Evolutionary conservation across 2,888 invertebrate species (phyloP).

Genomic region (Drosophila putrida): DNA sequence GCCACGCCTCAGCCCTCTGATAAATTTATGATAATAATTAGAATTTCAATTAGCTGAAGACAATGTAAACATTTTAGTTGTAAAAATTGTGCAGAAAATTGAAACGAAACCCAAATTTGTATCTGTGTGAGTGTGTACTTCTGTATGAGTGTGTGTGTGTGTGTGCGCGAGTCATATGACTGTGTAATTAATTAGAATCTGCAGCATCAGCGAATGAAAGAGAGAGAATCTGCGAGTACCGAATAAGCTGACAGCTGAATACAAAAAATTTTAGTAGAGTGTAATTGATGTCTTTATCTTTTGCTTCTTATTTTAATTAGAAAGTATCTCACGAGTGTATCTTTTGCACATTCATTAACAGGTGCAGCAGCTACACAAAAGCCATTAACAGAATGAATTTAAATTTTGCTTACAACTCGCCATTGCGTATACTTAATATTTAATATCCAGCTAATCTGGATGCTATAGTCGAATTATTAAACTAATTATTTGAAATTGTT

Average conservation of each 20-base stretch:
- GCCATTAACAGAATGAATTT: conserved; percentile 19
- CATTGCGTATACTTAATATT: conserved; percentile 35
- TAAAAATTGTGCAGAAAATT: conserved; percentile 26
- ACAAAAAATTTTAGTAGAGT: conserved; percentile 31
- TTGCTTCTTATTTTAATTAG: conserved; percentile 51
- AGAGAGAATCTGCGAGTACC: conserved; percentile 26
- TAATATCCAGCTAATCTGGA: not conserved
- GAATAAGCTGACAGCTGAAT: conserved; percentile 27
- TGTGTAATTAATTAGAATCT: conserved; percentile 68
- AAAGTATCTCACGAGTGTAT: conserved; percentile 14
- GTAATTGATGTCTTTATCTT: conserved; percentile 64
- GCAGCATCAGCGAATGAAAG: conserved; percentile 52
- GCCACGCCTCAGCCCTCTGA: conserved; percentile 1
- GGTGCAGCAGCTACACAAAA: conserved; percentile 30
- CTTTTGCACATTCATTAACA: conserved; percentile 22
- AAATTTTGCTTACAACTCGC: not conserved
- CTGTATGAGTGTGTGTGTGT: conserved; percentile 4
- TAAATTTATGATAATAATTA: conserved; percentile 42
- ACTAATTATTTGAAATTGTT: conserved; percentile 23
- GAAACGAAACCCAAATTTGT: conserved; percentile 13
- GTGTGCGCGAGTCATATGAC: conserved; percentile 35
- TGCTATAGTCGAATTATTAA: conserved; percentile 7
- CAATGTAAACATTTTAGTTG: conserved; percentile 56
- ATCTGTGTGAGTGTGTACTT: conserved; percentile 4
- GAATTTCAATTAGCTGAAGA: conserved; percentile 65